Base-by-base conservation (phyloP, 2,797 vertebrate species). In the Acipenser ruthenus region DNA sequence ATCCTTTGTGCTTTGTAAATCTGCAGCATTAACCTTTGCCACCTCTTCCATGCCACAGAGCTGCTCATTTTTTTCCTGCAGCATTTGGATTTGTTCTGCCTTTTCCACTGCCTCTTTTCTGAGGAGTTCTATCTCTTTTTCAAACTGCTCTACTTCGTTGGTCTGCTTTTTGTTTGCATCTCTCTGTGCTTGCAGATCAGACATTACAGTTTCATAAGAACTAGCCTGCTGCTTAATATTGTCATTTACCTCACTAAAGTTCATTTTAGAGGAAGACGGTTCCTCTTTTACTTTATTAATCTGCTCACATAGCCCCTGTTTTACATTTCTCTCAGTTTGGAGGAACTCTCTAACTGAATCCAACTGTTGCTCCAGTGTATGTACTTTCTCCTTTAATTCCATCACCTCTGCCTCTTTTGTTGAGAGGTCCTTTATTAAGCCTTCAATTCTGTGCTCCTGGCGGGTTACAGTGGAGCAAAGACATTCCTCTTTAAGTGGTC, bases 71-170 rank as follows among this genome's bases (percentile, higher is more conserved):
- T 88, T 81, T 8, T 69, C 71, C 68, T 90, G 85, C 66, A 91
- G 78, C 13, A 72, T 67, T 76, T 82, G 82, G 63, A 91, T 79
- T 73, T 86, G 83, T 53, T 77, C 80, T 61, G 84, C 77, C 72
- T 81, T 82, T 66, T 75, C 75, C 67, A 71, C 66, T 64, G 83
- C 72, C 10, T 68, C 83, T 69, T 78, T 75, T 74, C 87, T 88
- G 10, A 89, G 80, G n/a, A 12, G 63, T 76, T 83, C 81, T 69
- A 90, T 74, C 63, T 91, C 82, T 0, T 83, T 79, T 37, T 82
- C 83, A 64, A 95, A 78, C 51, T 77, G 74, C 69, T 84, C 76
- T 70, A 90, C 89, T 68, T 90, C 91, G 70, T 84, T 83, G 12
- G 70, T 72, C 60, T 93, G 88, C 47, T 84, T 72, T 63, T 73